phyloP scores from a whole-genome alignment of 2,888 invertebrate species.

The Galerucella pusilla region DNA sequence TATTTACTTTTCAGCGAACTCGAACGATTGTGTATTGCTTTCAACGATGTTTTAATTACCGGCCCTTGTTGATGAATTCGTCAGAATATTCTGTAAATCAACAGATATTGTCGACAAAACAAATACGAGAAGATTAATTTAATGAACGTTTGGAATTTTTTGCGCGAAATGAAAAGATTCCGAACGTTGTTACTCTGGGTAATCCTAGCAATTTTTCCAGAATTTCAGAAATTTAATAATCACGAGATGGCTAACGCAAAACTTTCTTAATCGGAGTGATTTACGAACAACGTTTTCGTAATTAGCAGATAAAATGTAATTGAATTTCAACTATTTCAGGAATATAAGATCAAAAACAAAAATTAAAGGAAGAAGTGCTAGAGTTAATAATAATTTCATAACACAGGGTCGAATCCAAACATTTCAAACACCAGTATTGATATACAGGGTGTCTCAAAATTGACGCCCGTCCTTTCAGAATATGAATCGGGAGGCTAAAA shows the following conservation, averaged over 20 bases:
- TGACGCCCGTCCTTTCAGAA: no score
- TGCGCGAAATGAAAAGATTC: background rate
- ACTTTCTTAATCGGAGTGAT: background rate
- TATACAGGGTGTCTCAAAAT: no score
- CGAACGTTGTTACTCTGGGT: no score
- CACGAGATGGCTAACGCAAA: background rate
- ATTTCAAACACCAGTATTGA: no score
- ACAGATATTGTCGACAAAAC: background rate
- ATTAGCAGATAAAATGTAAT: background rate
- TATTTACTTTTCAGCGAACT: no score
- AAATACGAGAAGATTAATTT: background rate
- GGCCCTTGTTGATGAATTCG: no score
- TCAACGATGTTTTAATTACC: no score
- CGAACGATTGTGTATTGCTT: no score
- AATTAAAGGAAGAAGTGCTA: background rate
- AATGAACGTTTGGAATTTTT: slow-evolving; percentile 2
- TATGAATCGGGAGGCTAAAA: no score
- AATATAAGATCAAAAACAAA: background rate
- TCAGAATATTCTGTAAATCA: background rate
- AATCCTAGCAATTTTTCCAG: background rate
- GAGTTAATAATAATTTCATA: background rate
- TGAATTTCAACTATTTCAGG: background rate
- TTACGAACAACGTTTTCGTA: background rate
- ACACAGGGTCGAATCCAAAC: background rate
- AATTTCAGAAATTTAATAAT: background rate